Evolutionary conservation across 2,888 invertebrate genomes (phyloP).

Genomic region (Tryphoninae sp.): DNA sequence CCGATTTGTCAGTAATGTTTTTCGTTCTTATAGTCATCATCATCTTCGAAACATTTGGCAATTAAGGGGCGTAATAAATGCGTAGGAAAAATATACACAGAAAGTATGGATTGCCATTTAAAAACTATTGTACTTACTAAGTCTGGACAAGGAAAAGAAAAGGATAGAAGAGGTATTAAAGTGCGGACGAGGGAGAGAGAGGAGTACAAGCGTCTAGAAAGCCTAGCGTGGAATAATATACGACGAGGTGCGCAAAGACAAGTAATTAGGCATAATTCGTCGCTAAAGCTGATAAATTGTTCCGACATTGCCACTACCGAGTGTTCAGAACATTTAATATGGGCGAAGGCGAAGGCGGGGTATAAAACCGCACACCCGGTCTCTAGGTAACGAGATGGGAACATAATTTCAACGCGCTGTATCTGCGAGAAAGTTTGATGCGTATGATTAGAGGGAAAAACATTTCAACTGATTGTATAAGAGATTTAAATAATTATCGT

Average conservation of each 20-base stretch:
- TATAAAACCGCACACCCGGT: conserved; percentile 21
- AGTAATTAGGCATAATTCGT: conserved; percentile 77
- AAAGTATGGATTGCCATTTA: conserved; percentile 18
- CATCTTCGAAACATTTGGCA: neutral
- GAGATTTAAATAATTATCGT: neutral
- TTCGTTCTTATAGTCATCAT: neutral
- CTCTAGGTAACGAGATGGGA: conserved; percentile 38
- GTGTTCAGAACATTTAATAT: conserved; percentile 72
- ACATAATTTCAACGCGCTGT: conserved; percentile 50
- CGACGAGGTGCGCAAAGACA: conserved; percentile 70
- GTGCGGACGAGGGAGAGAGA: conserved; percentile 14
- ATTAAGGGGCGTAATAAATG: neutral
- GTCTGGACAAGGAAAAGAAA: neutral
- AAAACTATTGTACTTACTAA: neutral
- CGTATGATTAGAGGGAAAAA: neutral
- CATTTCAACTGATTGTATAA: neutral
- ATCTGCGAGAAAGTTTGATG: conserved; percentile 5
- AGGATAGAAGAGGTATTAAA: conserved; percentile 5
- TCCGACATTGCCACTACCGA: conserved; percentile 72
- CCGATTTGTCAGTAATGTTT: neutral
- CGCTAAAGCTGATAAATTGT: conserved; percentile 76
- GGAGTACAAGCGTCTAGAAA: conserved; percentile 42
- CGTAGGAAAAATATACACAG: neutral
- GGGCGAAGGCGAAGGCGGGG: conserved; percentile 64
- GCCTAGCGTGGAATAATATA: conserved; percentile 68